Evolutionary conservation across 2,797 vertebrate species (phyloP), one percentile per base, ranked within the genome.

Genomic region (Rhynchotus rufescens): DNA sequence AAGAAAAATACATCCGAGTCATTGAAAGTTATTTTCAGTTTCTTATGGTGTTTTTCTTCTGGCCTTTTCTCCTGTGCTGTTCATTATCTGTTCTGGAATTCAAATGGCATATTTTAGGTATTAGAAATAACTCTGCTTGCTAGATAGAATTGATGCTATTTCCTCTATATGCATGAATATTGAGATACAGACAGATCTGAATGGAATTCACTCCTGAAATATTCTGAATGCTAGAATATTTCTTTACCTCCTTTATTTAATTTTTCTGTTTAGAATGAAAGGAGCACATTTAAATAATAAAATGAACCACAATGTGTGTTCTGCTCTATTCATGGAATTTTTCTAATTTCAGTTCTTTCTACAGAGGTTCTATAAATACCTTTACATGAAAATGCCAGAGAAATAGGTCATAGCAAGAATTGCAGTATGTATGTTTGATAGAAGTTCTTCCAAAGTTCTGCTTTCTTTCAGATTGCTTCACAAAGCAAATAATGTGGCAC

Each of bases 281-380:
- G 77, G 92, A 93, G 87, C 36, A 12, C 56, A 82, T 94, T 97
- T 95, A 91, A 95, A 94, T 94, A 95, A 95, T 91, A 76, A 91
- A 97, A 95, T 12, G 83, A 84, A 52, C 69, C 57, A 80, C 88
- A 92, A 89, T 96, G 94, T 92, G 56, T 13, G 25, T 89, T 89
- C 91, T 91, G 90, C 90, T 95, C 95, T 95, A 96, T 97, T 96
- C 85, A 91, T 72, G 90, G 92, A 65, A 71, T 78, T 96, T 90
- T 96, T 96, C 97, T 97, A 95, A 97, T 97, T 97, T 97, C 90
- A 96, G 94, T 94, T 93, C 93, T 90, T 96, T 94, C 94, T 87
- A 87, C 95, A 96, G 94, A 93, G 64, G 88, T 93, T 88, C 93
- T 95, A 95, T 95, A 96, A 96, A 84, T 96, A 90, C 96, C 88